Conservation (phyloP, 1,140 invertebrate genomes). For the Drosophila rufa region DNA sequence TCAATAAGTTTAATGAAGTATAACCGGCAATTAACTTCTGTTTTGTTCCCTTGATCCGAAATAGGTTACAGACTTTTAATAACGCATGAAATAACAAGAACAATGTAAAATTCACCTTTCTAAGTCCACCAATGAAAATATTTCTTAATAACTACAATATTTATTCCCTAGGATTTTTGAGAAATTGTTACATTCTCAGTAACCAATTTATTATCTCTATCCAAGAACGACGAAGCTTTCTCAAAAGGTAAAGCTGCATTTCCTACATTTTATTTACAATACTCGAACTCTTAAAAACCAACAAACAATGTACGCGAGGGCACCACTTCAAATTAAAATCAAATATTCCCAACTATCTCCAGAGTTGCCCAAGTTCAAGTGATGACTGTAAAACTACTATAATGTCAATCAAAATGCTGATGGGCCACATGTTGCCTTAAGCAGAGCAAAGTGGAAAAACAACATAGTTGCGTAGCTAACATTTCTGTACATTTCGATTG, state of each 20-base stretch:
- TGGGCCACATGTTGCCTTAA: slow-evolving; percentile 56
- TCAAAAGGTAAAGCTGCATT: not conserved
- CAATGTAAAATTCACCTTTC: not conserved
- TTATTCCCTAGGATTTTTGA: not conserved
- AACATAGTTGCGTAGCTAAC: not conserved
- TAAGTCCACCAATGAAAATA: not conserved
- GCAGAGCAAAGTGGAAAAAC: not conserved
- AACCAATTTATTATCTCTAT: not conserved
- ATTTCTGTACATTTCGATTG: slow-evolving; percentile 1
- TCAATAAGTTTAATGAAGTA: slow-evolving; percentile 51
- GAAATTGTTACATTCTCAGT: not conserved
- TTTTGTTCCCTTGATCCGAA: not conserved
- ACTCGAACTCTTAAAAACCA: not conserved
- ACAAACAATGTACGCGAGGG: not conserved
- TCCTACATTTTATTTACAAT: not conserved
- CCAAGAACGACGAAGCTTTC: not conserved
- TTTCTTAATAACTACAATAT: not conserved
- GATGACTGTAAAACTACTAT: slow-evolving; percentile 34
- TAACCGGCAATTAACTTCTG: slow-evolving; percentile 43
- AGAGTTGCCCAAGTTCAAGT: slow-evolving; percentile 38
- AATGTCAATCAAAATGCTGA: slow-evolving; percentile 51
- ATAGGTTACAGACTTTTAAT: not conserved
- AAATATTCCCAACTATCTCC: slow-evolving; percentile 20
- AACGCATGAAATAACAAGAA: not conserved
- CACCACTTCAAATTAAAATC: slow-evolving; percentile 33